Evolutionary conservation across 2,797 vertebrate genomes (phyloP), one percentile per base, ranked within the genome.

Genomic region (Trachops cirrhosus): DNA sequence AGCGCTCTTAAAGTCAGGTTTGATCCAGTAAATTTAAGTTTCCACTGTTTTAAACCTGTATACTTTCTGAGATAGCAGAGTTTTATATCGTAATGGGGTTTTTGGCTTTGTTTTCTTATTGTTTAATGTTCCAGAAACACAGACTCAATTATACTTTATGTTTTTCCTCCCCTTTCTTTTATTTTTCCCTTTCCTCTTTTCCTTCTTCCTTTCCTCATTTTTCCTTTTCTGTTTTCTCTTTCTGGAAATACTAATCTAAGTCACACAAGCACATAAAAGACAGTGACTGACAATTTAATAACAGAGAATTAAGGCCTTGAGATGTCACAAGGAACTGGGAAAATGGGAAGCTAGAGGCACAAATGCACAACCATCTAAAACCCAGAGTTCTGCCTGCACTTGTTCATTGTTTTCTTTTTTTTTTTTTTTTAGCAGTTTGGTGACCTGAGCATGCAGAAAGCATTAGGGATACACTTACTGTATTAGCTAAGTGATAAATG

Each of bases 201-300:
- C 24, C 14, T 78, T 85, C 3, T 59, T 62, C n/a, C 14, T 34
- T 44, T 37, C 22, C 16, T 84, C 39, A 8, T 22, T 34, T 9
- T 2, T 86, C 32, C 26, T 15, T 92, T 32, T 50, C 57, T n/a
- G 0, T 67, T 44, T 54, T 83, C 44, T 24, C 26, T 26, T 62
- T 64, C 39, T 57, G 34, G 9, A 8, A 68, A 57, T 34, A 21
- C 64, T 84, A 57, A 41, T 89, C 54, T 75, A 78, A 57, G 19
- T 46, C 50, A 89, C 52, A 93, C 34, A 77, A 88, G 29, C 46
- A 71, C 5, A 16, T 90, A 64, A 54, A 85, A 75, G 86, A 67
- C 29, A 95, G 75, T 90, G 80, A 86, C 24, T 92, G 85, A 92
- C 37, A 70, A 50, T 75, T 64, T 62, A 96, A 91, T 73, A 84